These are phyloP conservation scores for Masnerella sp. DNA, from an alignment of 2,888 invertebrate genomes.

Conservation along the genomic window DNA sequence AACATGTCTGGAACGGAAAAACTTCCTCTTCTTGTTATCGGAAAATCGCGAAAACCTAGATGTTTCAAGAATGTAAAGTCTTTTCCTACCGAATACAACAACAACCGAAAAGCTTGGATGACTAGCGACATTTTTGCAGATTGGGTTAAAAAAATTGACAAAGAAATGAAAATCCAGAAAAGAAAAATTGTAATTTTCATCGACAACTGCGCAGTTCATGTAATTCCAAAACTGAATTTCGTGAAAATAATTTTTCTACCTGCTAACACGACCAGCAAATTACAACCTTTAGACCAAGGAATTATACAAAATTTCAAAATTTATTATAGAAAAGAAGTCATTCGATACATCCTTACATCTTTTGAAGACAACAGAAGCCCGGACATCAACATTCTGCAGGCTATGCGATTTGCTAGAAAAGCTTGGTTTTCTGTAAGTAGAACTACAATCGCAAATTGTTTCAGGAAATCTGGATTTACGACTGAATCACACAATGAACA, in stretches of 20 bases:
- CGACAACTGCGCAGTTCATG: constrained; percentile 22
- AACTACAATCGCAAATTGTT: constrained; percentile 64
- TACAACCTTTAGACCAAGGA: constrained; percentile 37
- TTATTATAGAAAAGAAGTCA: constrained; percentile 28
- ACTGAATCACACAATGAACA: too few relatives aligned
- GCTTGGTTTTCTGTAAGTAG: constrained; percentile 61
- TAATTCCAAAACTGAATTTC: neutral
- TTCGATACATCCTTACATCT: constrained; percentile 2
- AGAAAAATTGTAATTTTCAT: constrained; percentile 22
- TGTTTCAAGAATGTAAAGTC: constrained; percentile 44
- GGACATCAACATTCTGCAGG: constrained; percentile 3
- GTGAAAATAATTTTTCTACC: constrained; percentile 22
- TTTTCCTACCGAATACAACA: constrained; percentile 66
- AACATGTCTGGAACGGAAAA: constrained; percentile 71
- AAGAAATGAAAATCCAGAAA: constrained; percentile 16
- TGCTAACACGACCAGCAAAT: constrained; percentile 26
- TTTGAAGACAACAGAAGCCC: neutral
- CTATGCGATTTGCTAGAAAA: constrained; percentile 47
- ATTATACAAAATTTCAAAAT: constrained; percentile 32
- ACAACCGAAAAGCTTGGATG: constrained; percentile 72
- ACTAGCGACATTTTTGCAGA: constrained; percentile 64
- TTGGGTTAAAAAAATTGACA: constrained; percentile 18
- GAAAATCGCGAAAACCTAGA: constrained; percentile 68
- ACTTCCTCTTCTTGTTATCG: constrained; percentile 68
- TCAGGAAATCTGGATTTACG: constrained; percentile 63